These are phyloP conservation scores for Drosophila mulleri DNA, from an alignment of 2,888 invertebrate species.

Conservation along the genomic window DNA sequence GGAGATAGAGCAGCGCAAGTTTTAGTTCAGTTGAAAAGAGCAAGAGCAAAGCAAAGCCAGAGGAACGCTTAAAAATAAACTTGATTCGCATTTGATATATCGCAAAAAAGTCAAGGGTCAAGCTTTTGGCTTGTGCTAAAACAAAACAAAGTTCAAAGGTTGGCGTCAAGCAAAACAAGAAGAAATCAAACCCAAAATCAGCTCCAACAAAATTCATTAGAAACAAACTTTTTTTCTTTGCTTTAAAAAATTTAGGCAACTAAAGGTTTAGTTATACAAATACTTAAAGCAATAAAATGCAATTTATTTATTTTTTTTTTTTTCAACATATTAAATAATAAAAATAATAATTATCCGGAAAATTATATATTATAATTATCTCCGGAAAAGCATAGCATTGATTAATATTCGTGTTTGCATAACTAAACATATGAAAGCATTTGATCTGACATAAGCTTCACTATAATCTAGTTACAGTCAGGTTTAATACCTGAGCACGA, in stretches of 20 bases:
- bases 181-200: neutral
- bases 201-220: neutral
- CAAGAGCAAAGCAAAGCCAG: neutral
- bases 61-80: neutral
- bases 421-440: neutral
- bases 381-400: neutral
- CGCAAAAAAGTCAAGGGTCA: slow-evolving; percentile 1
- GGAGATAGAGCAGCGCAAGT: neutral
- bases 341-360: no score
- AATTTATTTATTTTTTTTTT: neutral
- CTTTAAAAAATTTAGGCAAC: neutral
- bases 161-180: neutral
- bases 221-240: neutral
- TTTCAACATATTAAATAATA: neutral
- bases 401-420: slow-evolving; percentile 5
- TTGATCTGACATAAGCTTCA: neutral
- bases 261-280: neutral
- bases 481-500: no score
- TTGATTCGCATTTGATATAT: neutral
- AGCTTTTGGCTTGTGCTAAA: neutral
- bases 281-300: neutral
- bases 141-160: slow-evolving; percentile 2
- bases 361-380: no score
- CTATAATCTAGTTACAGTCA: slow-evolving; percentile 3
- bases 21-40: neutral